phyloP scores from a whole-genome alignment of 1,140 invertebrate species.

The Dinothrombium tinctorium region DNA sequence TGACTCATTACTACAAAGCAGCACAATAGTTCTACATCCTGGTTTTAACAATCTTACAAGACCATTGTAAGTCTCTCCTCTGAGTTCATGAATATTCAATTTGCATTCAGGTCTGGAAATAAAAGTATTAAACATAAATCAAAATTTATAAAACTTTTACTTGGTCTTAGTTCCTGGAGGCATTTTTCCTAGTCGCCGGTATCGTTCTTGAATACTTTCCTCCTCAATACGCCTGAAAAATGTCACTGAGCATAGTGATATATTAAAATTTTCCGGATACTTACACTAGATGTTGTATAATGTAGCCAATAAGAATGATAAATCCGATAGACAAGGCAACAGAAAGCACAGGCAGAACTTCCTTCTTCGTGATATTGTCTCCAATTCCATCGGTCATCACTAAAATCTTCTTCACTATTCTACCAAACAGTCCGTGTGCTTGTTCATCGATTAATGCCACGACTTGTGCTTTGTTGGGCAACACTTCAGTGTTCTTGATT shows the following conservation, averaged over 20 bases:
- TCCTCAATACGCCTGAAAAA: conserved; percentile 43
- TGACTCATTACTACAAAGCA: conserved; percentile 67
- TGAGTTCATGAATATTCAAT: conserved; percentile 63
- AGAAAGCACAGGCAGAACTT: conserved; percentile 53
- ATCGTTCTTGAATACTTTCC: conserved; percentile 37
- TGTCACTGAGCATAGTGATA: background rate
- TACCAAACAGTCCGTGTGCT: conserved; percentile 41
- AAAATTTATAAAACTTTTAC: background rate
- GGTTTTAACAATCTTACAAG: conserved; percentile 76
- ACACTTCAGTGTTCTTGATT: conserved; percentile 36
- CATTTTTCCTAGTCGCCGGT: conserved; percentile 14
- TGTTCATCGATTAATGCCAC: conserved; percentile 34
- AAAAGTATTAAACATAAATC: background rate
- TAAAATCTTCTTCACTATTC: conserved; percentile 36
- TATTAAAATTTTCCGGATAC: conserved; percentile 19
- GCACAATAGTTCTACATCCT: conserved; percentile 71
- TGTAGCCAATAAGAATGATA: conserved; percentile 53
- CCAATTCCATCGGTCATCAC: conserved; percentile 41
- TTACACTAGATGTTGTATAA: conserved; percentile 67
- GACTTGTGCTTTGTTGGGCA: conserved; percentile 22
- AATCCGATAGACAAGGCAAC: conserved; percentile 52
- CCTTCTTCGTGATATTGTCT: conserved; percentile 48
- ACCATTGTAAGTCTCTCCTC: conserved; percentile 84
- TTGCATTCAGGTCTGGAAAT: conserved; percentile 11
- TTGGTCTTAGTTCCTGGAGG: conserved; percentile 11